Percentiles rank a stretch among this genome's conserved stretches.
Evolutionary conservation across 2,888 invertebrate species (phyloP).

Genomic region (Coleophora deauratella): DNA sequence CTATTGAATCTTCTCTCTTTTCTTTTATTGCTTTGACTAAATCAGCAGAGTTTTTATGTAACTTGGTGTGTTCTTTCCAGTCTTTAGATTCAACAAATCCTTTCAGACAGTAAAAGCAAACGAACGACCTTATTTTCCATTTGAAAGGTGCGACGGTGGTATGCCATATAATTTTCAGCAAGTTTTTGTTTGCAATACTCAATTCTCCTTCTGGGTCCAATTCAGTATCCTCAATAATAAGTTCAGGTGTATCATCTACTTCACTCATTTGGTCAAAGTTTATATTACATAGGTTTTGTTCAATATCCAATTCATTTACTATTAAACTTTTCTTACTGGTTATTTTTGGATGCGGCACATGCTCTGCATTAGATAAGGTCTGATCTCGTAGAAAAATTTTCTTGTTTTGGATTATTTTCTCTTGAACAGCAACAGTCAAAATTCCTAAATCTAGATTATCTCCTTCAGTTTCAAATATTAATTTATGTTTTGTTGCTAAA

Average conservation of each 20-base stretch:
- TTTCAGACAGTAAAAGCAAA: constrained; percentile 38
- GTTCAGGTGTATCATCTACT: constrained; percentile 6
- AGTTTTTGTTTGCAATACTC: constrained; percentile 26
- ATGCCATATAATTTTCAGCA: constrained; percentile 26
- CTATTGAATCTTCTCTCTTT: constrained; percentile 23
- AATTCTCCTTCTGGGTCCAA: constrained; percentile 11
- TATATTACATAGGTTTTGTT: no score
- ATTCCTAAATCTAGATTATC: constrained; percentile 18
- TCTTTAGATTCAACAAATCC: constrained; percentile 24
- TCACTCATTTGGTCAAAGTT: background rate
- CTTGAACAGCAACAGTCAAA: no score
- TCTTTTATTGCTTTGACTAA: constrained; percentile 22
- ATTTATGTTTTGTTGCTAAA: constrained; percentile 22
- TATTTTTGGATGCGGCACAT: no score
- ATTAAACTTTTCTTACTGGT: no score
- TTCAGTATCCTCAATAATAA: background rate
- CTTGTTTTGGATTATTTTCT: no score
- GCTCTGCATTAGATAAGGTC: no score
- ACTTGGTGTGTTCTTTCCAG: constrained; percentile 25
- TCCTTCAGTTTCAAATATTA: constrained; percentile 14
- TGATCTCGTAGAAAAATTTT: no score
- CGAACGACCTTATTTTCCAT: constrained; percentile 28
- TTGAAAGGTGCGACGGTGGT: constrained; percentile 33
- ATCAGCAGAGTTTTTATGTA: constrained; percentile 21
- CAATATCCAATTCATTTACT: no score